Evolutionary conservation across 2,888 invertebrate genomes (phyloP).

Genomic region (Dexiosoma caninum): DNA sequence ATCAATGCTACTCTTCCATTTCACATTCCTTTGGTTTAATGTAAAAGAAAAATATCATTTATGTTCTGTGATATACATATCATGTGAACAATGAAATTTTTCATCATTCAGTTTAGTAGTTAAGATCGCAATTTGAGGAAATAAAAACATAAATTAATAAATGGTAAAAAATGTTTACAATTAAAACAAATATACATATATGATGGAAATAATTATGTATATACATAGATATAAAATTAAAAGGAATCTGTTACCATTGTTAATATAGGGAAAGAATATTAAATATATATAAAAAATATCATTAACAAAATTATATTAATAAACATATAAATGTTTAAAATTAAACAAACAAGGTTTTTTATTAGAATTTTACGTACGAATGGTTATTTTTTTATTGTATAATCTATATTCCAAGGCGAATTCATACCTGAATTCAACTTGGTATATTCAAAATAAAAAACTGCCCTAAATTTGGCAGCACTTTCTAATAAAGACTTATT

Average conservation of each 20-base stretch:
- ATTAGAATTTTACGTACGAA: neutral
- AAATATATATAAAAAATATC: constrained; percentile 43
- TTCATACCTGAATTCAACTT: no score
- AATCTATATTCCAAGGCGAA: no score
- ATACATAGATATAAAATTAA: constrained; percentile 2
- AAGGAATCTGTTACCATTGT: constrained; percentile 28
- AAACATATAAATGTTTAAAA: constrained; percentile 56
- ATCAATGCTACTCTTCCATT: constrained; percentile 1
- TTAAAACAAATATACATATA: constrained; percentile 34
- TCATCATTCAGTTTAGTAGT: constrained; percentile 54
- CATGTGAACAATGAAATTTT: constrained; percentile 57
- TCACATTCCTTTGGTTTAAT: constrained; percentile 22
- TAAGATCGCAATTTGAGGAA: constrained; percentile 24
- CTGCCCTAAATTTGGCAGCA: no score
- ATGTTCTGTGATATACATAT: constrained; percentile 75
- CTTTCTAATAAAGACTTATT: no score
- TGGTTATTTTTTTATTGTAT: no score
- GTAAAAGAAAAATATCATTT: constrained; percentile 69
- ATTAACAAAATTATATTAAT: constrained; percentile 50
- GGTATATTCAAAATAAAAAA: no score
- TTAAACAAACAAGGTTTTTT: constrained; percentile 11
- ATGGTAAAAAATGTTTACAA: constrained; percentile 46
- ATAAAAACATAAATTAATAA: neutral
- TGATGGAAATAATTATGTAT: constrained; percentile 9
- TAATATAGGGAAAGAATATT: constrained; percentile 48